phyloP scores from a whole-genome alignment of 2,797 vertebrate species.

The Pangasius mekongensis region DNA sequence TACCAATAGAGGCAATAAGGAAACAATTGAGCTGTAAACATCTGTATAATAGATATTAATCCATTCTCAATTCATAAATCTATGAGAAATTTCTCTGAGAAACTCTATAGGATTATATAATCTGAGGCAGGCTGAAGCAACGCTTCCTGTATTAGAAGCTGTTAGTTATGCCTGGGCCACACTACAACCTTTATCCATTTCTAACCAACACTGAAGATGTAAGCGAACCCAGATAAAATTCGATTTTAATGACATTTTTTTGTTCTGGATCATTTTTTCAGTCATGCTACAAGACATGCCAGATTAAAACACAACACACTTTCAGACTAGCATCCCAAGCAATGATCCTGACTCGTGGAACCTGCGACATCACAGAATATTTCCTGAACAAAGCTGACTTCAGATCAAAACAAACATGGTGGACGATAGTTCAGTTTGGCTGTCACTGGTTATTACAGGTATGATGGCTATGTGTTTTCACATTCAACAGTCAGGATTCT shows the following conservation, averaged over 20 bases:
- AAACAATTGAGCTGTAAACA: slow-evolving; percentile 1
- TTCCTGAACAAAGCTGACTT: background rate
- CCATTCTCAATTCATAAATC: slow-evolving; percentile 35
- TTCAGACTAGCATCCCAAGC: background rate
- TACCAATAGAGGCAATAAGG: background rate
- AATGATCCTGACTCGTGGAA: background rate
- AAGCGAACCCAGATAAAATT: background rate
- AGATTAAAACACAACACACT: background rate
- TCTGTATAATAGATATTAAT: slow-evolving; percentile 25
- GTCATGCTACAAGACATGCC: background rate
- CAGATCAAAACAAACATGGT: background rate
- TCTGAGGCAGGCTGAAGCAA: slow-evolving; percentile 34
- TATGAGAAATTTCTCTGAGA: slow-evolving; percentile 6
- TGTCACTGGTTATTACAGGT: background rate
- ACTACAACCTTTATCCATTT: background rate
- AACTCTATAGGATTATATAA: slow-evolving; percentile 40
- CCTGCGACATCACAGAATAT: background rate
- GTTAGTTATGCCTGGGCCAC: background rate
- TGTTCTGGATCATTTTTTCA: background rate
- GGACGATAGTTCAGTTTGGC: background rate
- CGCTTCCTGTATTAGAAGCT: background rate
- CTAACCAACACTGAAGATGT: background rate
- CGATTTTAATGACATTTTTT: background rate
- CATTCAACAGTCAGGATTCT: background rate
- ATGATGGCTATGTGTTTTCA: background rate